Conservation (phyloP, 2,797 vertebrate species). For the Hippopotamyrus pictus region DNA sequence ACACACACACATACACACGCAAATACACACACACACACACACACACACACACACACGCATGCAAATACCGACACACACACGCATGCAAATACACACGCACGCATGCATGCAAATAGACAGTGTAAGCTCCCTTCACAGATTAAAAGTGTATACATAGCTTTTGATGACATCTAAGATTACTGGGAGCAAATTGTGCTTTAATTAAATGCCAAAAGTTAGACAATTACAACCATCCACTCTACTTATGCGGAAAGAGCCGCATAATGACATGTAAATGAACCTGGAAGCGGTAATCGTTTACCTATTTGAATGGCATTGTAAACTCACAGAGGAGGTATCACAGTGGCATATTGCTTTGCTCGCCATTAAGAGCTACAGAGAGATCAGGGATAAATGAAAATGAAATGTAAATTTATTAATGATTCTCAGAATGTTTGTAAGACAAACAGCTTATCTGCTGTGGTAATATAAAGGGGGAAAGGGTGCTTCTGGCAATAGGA, state of each 20-base stretch:
- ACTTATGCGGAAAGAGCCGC: slow-evolving; percentile 54
- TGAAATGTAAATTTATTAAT: slow-evolving; percentile 33
- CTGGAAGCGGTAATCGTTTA: slow-evolving; percentile 51
- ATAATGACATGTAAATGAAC: slow-evolving; percentile 66
- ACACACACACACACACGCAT: slow-evolving; percentile 22
- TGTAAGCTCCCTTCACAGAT: slow-evolving; percentile 40
- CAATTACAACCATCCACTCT: slow-evolving; percentile 52
- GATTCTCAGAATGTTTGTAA: slow-evolving; percentile 36
- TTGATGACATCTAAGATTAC: slow-evolving; percentile 52
- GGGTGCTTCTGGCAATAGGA: background rate
- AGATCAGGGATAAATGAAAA: slow-evolving; percentile 16
- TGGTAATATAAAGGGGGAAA: background rate
- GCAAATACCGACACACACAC: background rate
- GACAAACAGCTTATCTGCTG: slow-evolving; percentile 20
- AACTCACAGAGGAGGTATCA: slow-evolving; percentile 51
- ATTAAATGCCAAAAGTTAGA: slow-evolving; percentile 63
- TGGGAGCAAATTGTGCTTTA: slow-evolving; percentile 54
- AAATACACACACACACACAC: background rate
- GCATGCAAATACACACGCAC: slow-evolving; percentile 19
- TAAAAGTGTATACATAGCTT: slow-evolving; percentile 42
- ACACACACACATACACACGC: background rate
- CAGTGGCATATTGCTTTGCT: slow-evolving; percentile 48
- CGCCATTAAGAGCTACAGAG: slow-evolving; percentile 48
- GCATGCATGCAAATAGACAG: slow-evolving; percentile 13
- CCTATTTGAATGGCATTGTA: slow-evolving; percentile 52